Conservation (phyloP, 2,888 invertebrate species). For the Rotaria magnacalcarata region DNA sequence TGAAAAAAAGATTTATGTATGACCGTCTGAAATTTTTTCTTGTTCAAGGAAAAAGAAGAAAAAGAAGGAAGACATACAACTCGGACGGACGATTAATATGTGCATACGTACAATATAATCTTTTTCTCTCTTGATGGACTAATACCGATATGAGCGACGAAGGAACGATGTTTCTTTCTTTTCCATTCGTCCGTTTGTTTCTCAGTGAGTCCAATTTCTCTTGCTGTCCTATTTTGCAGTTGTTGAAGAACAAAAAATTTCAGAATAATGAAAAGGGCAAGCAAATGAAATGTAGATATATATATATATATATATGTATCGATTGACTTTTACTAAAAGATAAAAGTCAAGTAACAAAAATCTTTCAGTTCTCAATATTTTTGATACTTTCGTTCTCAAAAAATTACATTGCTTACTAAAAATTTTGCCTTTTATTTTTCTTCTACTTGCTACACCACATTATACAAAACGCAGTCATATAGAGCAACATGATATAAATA, state of each 20-base stretch:
- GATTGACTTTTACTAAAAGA: background rate
- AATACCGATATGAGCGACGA: background rate
- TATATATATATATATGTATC: background rate
- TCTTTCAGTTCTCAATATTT: no score
- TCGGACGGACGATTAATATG: background rate
- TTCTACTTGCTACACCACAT: background rate
- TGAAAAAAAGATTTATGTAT: background rate
- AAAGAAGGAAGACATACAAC: background rate
- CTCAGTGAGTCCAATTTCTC: background rate
- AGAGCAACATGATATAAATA: background rate
- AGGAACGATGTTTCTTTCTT: background rate
- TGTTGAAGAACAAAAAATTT: background rate
- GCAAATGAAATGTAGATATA: background rate
- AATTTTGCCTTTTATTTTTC: background rate
- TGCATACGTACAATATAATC: background rate
- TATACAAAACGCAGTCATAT: background rate
- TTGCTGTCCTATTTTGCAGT: background rate
- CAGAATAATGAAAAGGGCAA: background rate
- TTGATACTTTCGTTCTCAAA: background rate
- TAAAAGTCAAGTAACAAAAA: background rate
- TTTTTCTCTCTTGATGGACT: background rate
- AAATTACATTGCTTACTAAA: background rate
- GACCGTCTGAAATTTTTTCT: no score
- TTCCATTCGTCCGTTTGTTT: background rate
- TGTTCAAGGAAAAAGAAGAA: background rate